Base-by-base conservation (phyloP, 2,797 vertebrate species). In the Psittacula derbiana region DNA sequence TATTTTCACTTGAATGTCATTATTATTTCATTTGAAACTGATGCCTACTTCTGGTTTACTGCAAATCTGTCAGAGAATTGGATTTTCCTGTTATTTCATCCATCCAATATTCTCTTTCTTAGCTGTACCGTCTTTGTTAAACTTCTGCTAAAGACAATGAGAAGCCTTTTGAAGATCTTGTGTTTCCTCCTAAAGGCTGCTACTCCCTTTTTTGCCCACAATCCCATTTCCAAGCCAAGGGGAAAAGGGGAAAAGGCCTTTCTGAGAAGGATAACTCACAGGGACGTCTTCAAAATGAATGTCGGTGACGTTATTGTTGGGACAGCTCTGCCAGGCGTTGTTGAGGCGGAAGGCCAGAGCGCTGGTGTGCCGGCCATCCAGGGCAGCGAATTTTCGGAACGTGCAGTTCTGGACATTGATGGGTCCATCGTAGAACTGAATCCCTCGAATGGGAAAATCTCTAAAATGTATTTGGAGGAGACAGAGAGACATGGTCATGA, bases 261-360 rank as follows among this genome's bases (percentile, higher is more conserved):
- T 38, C 17, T 62, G 49, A 8, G 72, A 30, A 15, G 11, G 73
- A 53, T 12, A 66, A 98, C 99, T 98, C 95, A 99, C 99, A 33
- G 99, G 99, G 30, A 99, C 99, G 0, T 98, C 98, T 61, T 99
- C 98, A 53, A 99, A 99, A 87, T 87, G 97, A 62, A 99, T 98
- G 93, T 93, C 83, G 0, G 98, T 98, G 95, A 99, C 98, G 2
- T 99, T 99, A 96, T 99, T 99, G 95, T 99, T 99, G 72, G 99
- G 99, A 90, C 99, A 99, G 97, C 99, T 99, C 98, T 99, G 99
- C 99, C 99, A 99, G 8, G 99, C 99, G 17, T 99, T 99, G 97
- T 99, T 99, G 72, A 99, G 98, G 17, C 99, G 98, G 97, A 99
- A 99, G 36, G 98, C 99, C 49, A 99, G 98, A 17, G 99, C 99